These are phyloP conservation scores for Speoplatyrhinus poulsoni DNA, from an alignment of 2,113 vertebrate genomes.

Conservation along the genomic window DNA sequence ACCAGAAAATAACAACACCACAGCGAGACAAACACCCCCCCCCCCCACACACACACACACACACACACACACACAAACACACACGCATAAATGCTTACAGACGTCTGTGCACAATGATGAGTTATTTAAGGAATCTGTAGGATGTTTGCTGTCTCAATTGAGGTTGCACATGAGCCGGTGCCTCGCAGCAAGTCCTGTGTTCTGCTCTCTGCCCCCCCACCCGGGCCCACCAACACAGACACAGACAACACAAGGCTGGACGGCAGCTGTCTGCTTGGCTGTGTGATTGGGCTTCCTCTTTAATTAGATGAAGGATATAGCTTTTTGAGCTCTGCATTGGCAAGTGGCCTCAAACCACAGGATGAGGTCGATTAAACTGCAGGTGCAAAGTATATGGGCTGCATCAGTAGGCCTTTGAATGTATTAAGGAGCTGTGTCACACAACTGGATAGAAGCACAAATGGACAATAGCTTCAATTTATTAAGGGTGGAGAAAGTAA, in stretches of 20 bases:
- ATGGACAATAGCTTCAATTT: too few species aligned
- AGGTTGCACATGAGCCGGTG: conserved; percentile 41
- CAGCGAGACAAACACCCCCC: conserved; percentile 28
- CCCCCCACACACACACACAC: neutral
- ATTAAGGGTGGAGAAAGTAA: too few species aligned
- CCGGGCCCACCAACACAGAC: conserved; percentile 58
- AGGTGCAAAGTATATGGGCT: neutral
- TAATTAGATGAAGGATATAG: conserved; percentile 27
- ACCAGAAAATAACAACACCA: conserved; percentile 50
- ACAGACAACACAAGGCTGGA: conserved; percentile 57
- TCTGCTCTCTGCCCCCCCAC: conserved; percentile 24
- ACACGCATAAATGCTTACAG: conserved; percentile 54
- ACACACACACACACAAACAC: conserved; percentile 16
- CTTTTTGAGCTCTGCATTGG: neutral
- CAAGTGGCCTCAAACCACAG: neutral
- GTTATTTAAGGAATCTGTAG: conserved; percentile 70
- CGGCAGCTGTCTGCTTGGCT: conserved; percentile 54
- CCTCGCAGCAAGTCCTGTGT: conserved; percentile 39
- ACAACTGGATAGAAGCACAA: too few species aligned
- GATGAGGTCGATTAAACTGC: neutral
- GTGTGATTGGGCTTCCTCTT: conserved; percentile 14
- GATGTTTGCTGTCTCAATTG: conserved; percentile 63
- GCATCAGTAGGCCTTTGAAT: neutral
- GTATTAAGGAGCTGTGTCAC: neutral
- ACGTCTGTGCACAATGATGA: conserved; percentile 56